Conservation (phyloP, 53 echinoderm and acorn worm species). For the Henricia sp. region DNA sequence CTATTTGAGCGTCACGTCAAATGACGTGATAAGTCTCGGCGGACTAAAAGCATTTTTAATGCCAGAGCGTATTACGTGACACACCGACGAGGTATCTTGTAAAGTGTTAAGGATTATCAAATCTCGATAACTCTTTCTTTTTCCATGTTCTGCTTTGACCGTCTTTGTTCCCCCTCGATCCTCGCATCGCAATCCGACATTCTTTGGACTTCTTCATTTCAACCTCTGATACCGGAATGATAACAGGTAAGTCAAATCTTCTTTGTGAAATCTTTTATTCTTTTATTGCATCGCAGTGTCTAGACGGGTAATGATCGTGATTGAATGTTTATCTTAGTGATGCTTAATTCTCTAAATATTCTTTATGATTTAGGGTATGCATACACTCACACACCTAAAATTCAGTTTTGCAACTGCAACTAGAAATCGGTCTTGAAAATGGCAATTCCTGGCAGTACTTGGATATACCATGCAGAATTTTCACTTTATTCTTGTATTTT, state of each 20-base stretch:
- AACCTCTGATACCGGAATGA: not conserved
- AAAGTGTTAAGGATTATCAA: not conserved
- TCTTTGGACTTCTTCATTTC: not conserved
- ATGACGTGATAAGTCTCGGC: not conserved
- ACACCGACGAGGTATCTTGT: not conserved
- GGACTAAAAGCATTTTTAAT: constrained; percentile 19
- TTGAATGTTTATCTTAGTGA: no score
- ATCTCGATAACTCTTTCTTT: not conserved
- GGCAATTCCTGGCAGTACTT: no score
- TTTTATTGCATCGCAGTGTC: no score
- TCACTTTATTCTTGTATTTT: no score
- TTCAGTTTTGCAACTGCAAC: no score
- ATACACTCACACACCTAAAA: no score
- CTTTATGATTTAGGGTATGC: no score
- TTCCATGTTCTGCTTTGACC: not conserved
- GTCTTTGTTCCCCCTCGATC: not conserved
- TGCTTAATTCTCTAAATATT: no score
- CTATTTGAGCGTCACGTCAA: not conserved
- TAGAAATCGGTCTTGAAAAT: no score
- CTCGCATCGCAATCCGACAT: not conserved
- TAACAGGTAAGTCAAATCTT: not conserved
- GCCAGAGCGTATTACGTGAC: not conserved
- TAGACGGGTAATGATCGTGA: no score
- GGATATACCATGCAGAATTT: no score
- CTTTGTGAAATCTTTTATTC: not conserved